Evolutionary conservation across 1,140 invertebrate genomes (phyloP), one percentile per base, ranked within the genome.

Genomic region (Drosophila saltans): DNA sequence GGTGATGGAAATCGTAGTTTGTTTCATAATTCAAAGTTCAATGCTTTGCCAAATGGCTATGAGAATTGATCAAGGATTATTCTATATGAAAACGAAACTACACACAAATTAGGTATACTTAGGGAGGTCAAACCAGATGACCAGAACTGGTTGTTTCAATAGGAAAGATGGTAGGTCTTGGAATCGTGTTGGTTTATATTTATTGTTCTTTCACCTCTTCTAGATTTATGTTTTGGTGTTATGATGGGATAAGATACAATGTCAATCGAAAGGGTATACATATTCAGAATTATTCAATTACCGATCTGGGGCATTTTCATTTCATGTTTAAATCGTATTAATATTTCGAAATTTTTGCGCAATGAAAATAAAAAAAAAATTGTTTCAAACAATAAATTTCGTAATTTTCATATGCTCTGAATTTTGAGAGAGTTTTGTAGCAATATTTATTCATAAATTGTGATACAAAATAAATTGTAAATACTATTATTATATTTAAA

Each of bases 1-100:
- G 97, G 97, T 77, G 97, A 98, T 93, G 97, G 97, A 48, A 95
- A 96, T 77, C 94, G 95, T 45, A 93, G 94, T 10, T 92, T 98
- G 5, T 97, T 98, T 94, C 89, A 91, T 39, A 98, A 98, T 92
- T 94, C 95, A 45, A 94, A 96, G 70, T 91, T 93, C 28, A 98
- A 98, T 89, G 92, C 97, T 58, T 92, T 97, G 11, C 96, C 97
- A 45, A 93, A 93, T 63, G 97, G 97, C 59, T 97, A 97, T 93
- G 97, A 97, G 94, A 64, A 76, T 30, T 78, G 75, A 52, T 52
- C 1, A 21, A 52, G 45, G 45, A 52, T 26, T 36, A 24, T 1
- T 10, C 1, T 26, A 26, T 48, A 48, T 8, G 6, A 2, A 30
- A 30, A 30, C 28, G 4, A 30, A 30, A 3, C 28, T 30, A 30